Percentiles rank a stretch among this genome's conserved stretches.
These are phyloP conservation scores for Isaurus tuberculatus DNA, from an alignment of 92 coral and sea anemone genomes.

Conservation along the genomic window DNA sequence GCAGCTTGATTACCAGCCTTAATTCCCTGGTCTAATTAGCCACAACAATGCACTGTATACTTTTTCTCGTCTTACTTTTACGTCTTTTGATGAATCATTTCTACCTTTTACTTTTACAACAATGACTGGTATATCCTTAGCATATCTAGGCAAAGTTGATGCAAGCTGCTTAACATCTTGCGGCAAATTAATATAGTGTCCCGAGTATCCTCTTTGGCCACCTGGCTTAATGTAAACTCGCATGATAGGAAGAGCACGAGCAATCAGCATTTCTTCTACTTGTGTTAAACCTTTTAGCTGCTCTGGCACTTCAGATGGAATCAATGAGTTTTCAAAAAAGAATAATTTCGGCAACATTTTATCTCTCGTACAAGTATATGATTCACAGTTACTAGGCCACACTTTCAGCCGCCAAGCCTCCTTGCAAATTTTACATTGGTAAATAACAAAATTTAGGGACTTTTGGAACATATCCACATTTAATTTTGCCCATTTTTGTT, in stretches of 20 bases:
- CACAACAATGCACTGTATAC: constrained; percentile 16
- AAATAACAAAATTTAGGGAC: constrained; percentile 17
- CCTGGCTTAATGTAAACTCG: constrained; percentile 55
- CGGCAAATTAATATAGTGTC: constrained; percentile 6
- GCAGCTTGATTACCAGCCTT: constrained; percentile 52
- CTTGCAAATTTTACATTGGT: constrained; percentile 19
- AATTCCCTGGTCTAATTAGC: constrained; percentile 34
- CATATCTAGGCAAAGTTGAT: background rate
- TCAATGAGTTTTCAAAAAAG: constrained; percentile 8
- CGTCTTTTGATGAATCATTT: background rate
- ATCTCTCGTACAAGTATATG: constrained; percentile 5
- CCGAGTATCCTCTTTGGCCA: constrained; percentile 52
- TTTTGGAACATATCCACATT: constrained; percentile 15
- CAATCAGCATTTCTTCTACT: background rate
- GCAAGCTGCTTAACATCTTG: constrained; percentile 1
- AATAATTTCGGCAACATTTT: constrained; percentile 14
- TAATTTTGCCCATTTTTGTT: constrained; percentile 19
- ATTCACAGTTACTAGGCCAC: constrained; percentile 3
- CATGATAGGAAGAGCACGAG: constrained; percentile 53
- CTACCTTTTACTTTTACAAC: constrained; percentile 8
- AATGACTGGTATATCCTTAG: background rate
- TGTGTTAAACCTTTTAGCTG: background rate
- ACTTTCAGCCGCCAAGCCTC: constrained; percentile 15
- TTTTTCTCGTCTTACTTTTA: background rate
- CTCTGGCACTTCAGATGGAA: constrained; percentile 10